Conservation (phyloP, 2,113 vertebrate genomes). For the Forbesichthys papilliferus region DNA sequence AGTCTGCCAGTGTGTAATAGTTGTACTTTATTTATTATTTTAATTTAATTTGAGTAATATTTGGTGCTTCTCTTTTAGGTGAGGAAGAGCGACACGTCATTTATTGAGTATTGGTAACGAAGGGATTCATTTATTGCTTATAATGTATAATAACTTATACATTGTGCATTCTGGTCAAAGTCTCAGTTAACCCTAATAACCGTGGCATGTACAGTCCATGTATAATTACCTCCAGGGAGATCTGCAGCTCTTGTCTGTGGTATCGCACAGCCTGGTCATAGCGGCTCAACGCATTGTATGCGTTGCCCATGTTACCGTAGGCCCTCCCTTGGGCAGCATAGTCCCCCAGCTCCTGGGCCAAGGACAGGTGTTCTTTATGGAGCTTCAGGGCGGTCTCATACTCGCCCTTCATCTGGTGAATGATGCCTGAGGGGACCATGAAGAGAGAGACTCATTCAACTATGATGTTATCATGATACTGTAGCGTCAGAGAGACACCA, state of each 20-base stretch:
- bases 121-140: too few relatives aligned
- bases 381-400: conserved; percentile 88
- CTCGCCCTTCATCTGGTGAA: conserved; percentile 96
- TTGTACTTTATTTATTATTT: too few relatives aligned
- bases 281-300: conserved; percentile 86
- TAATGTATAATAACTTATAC: too few relatives aligned
- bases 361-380: conserved; percentile 88
- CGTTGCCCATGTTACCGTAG: conserved; percentile 96
- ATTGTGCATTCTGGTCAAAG: too few relatives aligned
- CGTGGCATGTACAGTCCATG: too few relatives aligned
- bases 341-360: conserved; percentile 90
- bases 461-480: neutral
- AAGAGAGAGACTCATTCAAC: neutral
- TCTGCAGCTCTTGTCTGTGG: conserved; percentile 94
- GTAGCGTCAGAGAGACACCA: too few relatives aligned
- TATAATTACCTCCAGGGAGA: conserved; percentile 85
- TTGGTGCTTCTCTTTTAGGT: too few relatives aligned
- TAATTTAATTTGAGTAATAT: too few relatives aligned
- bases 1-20: too few relatives aligned
- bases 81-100: too few relatives aligned
- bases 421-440: conserved; percentile 81
- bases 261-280: conserved; percentile 91
- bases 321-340: conserved; percentile 91
- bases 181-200: too few relatives aligned
- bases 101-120: too few relatives aligned